A percentile compares a stretch with the other conserved stretches of the same genome.
Conservation (phyloP, 2,888 invertebrate genomes). For the Pasiphila rectangulata region DNA sequence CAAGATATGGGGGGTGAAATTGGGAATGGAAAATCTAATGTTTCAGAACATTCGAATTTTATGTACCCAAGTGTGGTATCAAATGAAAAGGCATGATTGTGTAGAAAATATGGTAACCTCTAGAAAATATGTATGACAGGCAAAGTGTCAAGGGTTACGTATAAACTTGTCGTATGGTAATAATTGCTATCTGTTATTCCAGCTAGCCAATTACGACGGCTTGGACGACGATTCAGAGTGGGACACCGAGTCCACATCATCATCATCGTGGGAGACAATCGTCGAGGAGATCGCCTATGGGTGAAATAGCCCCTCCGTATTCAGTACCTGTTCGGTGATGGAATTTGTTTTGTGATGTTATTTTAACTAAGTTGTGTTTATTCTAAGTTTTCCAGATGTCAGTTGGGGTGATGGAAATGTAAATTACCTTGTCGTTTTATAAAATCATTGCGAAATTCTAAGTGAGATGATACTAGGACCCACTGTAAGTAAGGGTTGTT, state of each 20-base stretch:
- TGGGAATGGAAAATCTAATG: too few species aligned
- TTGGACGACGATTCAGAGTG: conserved; percentile 59
- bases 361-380: neutral
- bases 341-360: neutral
- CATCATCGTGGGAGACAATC: conserved; percentile 78
- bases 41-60: too few species aligned
- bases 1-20: too few species aligned
- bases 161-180: neutral
- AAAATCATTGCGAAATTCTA: neutral
- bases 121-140: too few species aligned
- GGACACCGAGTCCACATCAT: conserved; percentile 68
- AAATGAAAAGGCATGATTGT: too few species aligned
- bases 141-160: too few species aligned
- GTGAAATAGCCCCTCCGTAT: conserved; percentile 37
- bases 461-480: too few species aligned
- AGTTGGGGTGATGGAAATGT: neutral
- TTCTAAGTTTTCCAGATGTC: neutral
- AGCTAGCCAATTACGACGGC: conserved; percentile 63
- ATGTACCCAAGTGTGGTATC: too few species aligned
- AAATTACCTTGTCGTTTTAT: neutral
- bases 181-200: conserved; percentile 25
- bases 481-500: too few species aligned
- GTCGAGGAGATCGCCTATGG: conserved; percentile 71
- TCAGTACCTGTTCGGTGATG: neutral
- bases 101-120: too few species aligned